Conservation (phyloP, 1,140 invertebrate species). For the Leucophenga varia region DNA sequence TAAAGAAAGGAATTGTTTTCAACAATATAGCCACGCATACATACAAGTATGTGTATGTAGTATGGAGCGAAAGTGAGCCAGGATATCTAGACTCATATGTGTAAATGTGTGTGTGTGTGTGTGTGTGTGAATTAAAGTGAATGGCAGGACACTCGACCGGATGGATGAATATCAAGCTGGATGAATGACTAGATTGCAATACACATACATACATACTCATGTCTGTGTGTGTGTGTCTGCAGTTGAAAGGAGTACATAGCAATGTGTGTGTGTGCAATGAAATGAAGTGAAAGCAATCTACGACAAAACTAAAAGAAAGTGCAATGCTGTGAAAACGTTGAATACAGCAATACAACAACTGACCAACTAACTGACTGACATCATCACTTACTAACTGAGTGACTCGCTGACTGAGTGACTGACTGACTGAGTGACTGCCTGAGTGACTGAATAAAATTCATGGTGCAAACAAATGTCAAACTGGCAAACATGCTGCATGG, state of each 20-base stretch:
- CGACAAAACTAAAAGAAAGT: slow-evolving; percentile 22
- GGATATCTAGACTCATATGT: too few relatives aligned
- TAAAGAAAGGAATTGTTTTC: too few relatives aligned
- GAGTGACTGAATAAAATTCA: too few relatives aligned
- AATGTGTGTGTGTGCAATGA: slow-evolving; percentile 33
- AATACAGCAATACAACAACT: slow-evolving; percentile 25
- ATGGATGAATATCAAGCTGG: slow-evolving; percentile 13
- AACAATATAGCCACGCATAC: too few relatives aligned
- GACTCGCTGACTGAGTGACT: slow-evolving; percentile 40
- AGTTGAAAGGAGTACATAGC: slow-evolving; percentile 35
- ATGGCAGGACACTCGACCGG: not conserved
- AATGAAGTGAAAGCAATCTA: slow-evolving; percentile 34
- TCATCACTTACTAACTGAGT: too few relatives aligned
- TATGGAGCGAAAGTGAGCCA: too few relatives aligned
- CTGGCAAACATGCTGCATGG: too few relatives aligned
- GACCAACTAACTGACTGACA: slow-evolving; percentile 45
- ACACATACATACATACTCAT: slow-evolving; percentile 40
- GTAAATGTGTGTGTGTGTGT: too few relatives aligned
- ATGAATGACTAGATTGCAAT: slow-evolving; percentile 50
- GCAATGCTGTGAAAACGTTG: slow-evolving; percentile 3
- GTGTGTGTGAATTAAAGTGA: too few relatives aligned
- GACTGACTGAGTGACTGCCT: too few relatives aligned
- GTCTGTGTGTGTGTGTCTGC: slow-evolving; percentile 27
- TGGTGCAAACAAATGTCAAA: slow-evolving; percentile 55
- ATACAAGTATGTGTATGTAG: too few relatives aligned